phyloP scores from a whole-genome alignment of 2,113 vertebrate species.

The Strix aluco region DNA sequence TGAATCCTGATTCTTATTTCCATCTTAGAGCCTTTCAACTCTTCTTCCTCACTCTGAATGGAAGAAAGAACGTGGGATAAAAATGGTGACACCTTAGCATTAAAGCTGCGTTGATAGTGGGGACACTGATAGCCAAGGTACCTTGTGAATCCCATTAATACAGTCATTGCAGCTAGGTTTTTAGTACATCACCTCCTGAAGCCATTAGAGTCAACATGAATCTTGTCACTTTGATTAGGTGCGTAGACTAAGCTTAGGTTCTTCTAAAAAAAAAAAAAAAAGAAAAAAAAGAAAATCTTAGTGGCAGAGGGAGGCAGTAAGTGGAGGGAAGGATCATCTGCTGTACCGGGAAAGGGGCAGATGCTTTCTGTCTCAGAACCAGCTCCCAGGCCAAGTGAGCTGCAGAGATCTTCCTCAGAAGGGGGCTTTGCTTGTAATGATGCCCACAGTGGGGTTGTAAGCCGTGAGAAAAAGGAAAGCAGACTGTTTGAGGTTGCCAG shows the following conservation, averaged over 20 bases:
- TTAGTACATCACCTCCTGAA: background rate
- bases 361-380: slow-evolving; percentile 29
- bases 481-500: background rate
- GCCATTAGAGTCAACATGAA: background rate
- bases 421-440: background rate
- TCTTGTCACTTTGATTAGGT: background rate
- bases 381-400: slow-evolving; percentile 10
- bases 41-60: background rate
- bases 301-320: background rate
- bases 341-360: slow-evolving; percentile 24
- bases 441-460: background rate
- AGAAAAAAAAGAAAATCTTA: background rate
- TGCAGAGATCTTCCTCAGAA: background rate
- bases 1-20: background rate
- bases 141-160: background rate
- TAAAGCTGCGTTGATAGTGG: background rate
- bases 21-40: background rate
- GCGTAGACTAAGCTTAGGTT: background rate
- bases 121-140: background rate
- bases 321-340: background rate
- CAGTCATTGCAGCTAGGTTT: background rate
- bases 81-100: slow-evolving; percentile 46
- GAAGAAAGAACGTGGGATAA: background rate
- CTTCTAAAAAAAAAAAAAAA: background rate
- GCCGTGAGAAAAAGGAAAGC: background rate